Evolutionary conservation across 2,888 invertebrate species (phyloP), one percentile per base, ranked within the genome.

Genomic region (Dasysyrphus albostriatus): DNA sequence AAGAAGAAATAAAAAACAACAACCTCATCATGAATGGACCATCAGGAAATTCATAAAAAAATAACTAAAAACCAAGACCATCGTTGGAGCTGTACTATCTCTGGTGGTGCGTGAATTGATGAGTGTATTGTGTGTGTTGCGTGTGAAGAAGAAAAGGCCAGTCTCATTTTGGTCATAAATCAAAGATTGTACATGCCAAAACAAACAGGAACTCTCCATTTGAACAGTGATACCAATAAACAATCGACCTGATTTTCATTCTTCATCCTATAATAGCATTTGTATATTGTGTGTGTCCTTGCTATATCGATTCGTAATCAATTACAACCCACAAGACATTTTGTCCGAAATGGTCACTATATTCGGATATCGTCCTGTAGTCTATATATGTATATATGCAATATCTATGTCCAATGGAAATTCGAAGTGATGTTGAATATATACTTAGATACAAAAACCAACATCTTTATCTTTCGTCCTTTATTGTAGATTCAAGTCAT

Each of bases 301-400:
- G 24, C 37, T 58, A 67, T 75, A 80, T 84, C 80, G 84, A 84
- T 80, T 80, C 72, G 76, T 73, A 76, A 84, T 84, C 84, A 84
- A 84, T 84, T 80, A 76, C 84, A 67, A 58, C 72, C 80, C 80
- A 39, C 80, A 67, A 76, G 63, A 72, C 67, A 72, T 51, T 79
- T 61, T 70, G 69, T 63, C 47, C 56, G 24, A 61, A 75, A 47
- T 78, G 61, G 61, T 74, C 56, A 74, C 32, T 58, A 61, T 44
- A 39, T 54, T 16, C 34, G 5, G 14, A 51, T 34, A 5, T 7
- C 5, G n/a, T 6, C 6, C n/a, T 51, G 3, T 51, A 5, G 10
- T 42, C n/a, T 47, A n/a, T 70, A 54, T 34, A 44, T 47, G 10
- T 70, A 54, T 34, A 44, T 34, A 24, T 67, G 24, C 34, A 5